Evolutionary conservation across 1,140 invertebrate species (phyloP).

Genomic region (Ceratina calcarata): DNA sequence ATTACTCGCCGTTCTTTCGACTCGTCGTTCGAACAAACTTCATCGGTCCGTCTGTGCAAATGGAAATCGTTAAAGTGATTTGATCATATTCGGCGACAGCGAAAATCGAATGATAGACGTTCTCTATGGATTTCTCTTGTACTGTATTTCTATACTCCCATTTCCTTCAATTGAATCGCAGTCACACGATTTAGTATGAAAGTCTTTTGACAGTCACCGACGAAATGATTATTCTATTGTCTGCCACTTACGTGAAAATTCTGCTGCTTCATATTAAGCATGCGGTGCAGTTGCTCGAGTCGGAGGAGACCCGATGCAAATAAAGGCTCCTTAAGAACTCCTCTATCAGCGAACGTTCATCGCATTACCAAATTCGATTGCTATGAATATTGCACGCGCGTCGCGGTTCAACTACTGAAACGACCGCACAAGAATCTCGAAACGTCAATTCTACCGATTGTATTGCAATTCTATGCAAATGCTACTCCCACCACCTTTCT

Average conservation of each 20-base stretch:
- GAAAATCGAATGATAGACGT: too few relatives aligned
- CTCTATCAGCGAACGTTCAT: conserved; percentile 17
- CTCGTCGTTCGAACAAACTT: neutral
- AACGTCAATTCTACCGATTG: conserved; percentile 38
- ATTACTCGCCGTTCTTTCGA: neutral
- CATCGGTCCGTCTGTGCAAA: neutral
- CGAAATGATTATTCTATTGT: too few relatives aligned
- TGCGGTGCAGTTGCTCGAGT: neutral
- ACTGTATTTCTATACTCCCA: too few relatives aligned
- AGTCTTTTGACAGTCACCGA: too few relatives aligned
- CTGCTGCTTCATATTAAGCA: neutral
- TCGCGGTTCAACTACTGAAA: conserved; percentile 32
- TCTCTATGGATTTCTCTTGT: too few relatives aligned
- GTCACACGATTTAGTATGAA: too few relatives aligned
- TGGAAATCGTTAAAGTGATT: too few relatives aligned
- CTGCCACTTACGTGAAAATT: too few relatives aligned
- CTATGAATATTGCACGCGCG: conserved; percentile 16
- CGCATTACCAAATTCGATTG: conserved; percentile 41
- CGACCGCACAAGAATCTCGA: neutral
- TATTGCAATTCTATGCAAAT: conserved; percentile 50
- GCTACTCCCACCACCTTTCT: neutral
- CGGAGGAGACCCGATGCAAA: neutral
- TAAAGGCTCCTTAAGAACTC: neutral
- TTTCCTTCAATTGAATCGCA: too few relatives aligned
- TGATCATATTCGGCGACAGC: too few relatives aligned